Evolutionary conservation across 2,113 vertebrate genomes (phyloP).

Genomic region (Onychostruthus taczanowskii): DNA sequence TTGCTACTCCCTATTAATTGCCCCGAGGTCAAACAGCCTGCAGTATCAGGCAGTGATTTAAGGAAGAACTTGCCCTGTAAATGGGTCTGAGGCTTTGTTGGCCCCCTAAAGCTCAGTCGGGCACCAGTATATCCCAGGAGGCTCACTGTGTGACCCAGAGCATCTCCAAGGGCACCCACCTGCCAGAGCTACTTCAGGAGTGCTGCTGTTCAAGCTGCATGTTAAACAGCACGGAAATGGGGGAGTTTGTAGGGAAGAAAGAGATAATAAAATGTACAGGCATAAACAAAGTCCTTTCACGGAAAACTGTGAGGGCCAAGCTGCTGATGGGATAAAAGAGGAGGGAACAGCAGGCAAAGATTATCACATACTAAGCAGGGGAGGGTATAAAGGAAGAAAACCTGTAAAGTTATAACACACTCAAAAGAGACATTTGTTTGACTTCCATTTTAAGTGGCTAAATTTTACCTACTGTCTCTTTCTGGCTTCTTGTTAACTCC

Average conservation of each 20-base stretch:
- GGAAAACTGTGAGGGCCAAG: neutral
- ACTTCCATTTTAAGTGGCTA: neutral
- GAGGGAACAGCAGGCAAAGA: neutral
- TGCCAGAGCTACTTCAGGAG: neutral
- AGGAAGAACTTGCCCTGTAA: neutral
- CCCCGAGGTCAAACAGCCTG: neutral
- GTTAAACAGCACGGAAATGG: neutral
- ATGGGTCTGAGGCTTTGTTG: neutral
- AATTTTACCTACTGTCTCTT: neutral
- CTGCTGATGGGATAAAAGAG: neutral
- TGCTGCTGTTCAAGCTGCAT: neutral
- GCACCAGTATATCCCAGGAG: neutral
- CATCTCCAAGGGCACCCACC: neutral
- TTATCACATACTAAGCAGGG: neutral
- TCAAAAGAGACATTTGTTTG: neutral
- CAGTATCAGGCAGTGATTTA: neutral
- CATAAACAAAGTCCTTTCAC: neutral
- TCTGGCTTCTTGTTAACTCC: conserved; percentile 3
- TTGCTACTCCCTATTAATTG: neutral
- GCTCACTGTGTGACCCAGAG: neutral
- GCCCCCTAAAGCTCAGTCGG: neutral
- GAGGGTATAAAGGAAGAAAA: neutral
- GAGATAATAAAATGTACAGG: neutral
- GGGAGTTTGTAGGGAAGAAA: neutral
- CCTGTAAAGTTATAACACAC: neutral